Base-by-base conservation (phyloP, 2,797 vertebrate species). In the Helostoma temminkii region DNA sequence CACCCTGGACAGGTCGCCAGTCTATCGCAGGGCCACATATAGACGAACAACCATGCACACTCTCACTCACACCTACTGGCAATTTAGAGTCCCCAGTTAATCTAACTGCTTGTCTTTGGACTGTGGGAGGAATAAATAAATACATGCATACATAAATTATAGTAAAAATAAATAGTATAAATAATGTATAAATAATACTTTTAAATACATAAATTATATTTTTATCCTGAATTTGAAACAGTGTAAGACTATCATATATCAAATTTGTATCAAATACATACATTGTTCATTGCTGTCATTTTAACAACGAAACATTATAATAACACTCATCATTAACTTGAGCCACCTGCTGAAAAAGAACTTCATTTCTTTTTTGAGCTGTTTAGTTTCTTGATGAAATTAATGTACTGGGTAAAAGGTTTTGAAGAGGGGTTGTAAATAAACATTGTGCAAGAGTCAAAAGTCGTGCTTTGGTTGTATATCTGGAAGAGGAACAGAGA, bases 401-500 rank as follows among this genome's bases (percentile, higher is more conserved):
- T 0, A 0, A 0, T 0, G 28, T 76, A 81, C 0, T 0, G 0
- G 0, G 0, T 0, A 15, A 88, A 67, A 11, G 61, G 32, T 0
- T 0, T 2, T 3, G 0, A 0, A 2, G 0, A 2, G 0, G 0
- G n/a, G n/a, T n/a, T n/a, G n/a, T n/a, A n/a, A n/a, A n/a, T n/a
- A n/a, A n/a, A n/a, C 30, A 48, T 59, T 3, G 0, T 0, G 15
- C 19, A 47, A 14, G 0, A 0, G 15, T 50, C 78, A 81, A n/a
- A n/a, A n/a, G 0, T 0, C 2, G 0, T 0, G 9, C 14, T 37
- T 5, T 37, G 36, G 5, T 2, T 16, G 36, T 16, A 15, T 37
- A 0, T 2, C 88, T 89, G 76, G 18, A 77, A 62, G 43, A 77
- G 22, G 30, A 74, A 58, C 14, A 54, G 21, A 64, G 5, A 75